Base-by-base conservation (phyloP, 1,140 invertebrate species). In the Scaptomyza graminum region DNA sequence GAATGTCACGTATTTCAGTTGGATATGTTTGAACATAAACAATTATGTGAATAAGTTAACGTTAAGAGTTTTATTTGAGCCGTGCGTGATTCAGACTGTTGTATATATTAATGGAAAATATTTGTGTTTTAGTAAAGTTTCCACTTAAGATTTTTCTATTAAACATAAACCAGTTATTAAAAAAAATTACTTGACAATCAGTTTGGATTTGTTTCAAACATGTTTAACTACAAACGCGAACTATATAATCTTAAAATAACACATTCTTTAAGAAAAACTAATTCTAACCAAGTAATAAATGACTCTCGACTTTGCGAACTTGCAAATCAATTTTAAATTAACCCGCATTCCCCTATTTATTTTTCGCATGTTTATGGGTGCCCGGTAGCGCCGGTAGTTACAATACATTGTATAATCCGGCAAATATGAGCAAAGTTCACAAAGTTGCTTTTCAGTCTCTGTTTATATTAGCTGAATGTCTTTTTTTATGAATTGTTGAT, bases 401-500 rank as follows among this genome's bases (percentile, higher is more conserved):
- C 4, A 22, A 43, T n/a, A 28, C 18, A 22, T 8, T 25, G 37
- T 12, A 55, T 55, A 55, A 55, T 41, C 41, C 41, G 34, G 34
- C 18, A 15, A 56, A 39, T 18, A 28, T 12, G 11, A 49, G 46
- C 43, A 11, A 13, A 22, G 18, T 22, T 22, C 18, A 22, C 18
- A 22, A 62, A n/a, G 54, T 51, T 43, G 46, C 51, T 59, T 59
- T 18, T 64, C 37, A 22, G 9, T 66, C 56, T 68, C 41, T 73
- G 59, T 74, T 79, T 44, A 41, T 76, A 51, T 70, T 22, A 47
- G 59, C n/a, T 61, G 56, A 69, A 67, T 79, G 66, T 78, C 28
- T n/a, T 39, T 71, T 81, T 81, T 75, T 82, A 87, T 85, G 82
- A 85, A 87, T 85, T 85, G 82, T 56, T 87, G 74, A 85, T 82